A percentile compares a stretch with the other conserved stretches of the same genome.
These are phyloP conservation scores for Ormyrus thymus DNA, from an alignment of 2,888 invertebrate genomes.

Conservation along the genomic window DNA sequence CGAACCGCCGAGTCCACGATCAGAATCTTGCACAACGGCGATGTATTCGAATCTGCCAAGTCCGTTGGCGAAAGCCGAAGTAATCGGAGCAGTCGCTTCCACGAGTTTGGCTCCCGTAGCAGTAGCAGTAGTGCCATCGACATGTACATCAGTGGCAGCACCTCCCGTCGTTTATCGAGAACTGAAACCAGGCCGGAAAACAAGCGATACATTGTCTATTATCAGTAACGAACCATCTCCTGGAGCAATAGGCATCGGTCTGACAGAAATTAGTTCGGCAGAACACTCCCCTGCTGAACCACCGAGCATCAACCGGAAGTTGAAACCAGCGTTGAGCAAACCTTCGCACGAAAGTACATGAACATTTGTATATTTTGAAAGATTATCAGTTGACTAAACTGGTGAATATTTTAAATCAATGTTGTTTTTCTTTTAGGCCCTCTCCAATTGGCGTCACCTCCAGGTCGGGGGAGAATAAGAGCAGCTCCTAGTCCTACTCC, in stretches of 20 bases:
- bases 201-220: constrained; percentile 72
- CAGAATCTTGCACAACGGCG: constrained; percentile 76
- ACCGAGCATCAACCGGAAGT: constrained; percentile 87
- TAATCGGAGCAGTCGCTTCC: constrained; percentile 67
- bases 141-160: constrained; percentile 55
- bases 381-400: not conserved
- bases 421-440: constrained; percentile 61
- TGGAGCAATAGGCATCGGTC: not conserved
- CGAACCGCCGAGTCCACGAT: constrained; percentile 71
- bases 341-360: constrained; percentile 59
- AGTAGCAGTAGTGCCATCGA: constrained; percentile 61
- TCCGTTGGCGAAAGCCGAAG: constrained; percentile 69
- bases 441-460: constrained; percentile 73
- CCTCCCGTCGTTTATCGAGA: constrained; percentile 79
- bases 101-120: constrained; percentile 75
- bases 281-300: constrained; percentile 76
- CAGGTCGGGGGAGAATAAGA: constrained; percentile 74
- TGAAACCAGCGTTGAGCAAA: constrained; percentile 67
- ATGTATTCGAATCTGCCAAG: constrained; percentile 80
- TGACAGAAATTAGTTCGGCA: constrained; percentile 63
- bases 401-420: not conserved
- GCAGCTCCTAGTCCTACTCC: constrained; percentile 78
- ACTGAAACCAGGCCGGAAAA: constrained; percentile 78
- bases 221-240: constrained; percentile 73
- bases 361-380: not conserved